Evolutionary conservation across 2,797 vertebrate species (phyloP).

Genomic region (Typhlichthys subterraneus): DNA sequence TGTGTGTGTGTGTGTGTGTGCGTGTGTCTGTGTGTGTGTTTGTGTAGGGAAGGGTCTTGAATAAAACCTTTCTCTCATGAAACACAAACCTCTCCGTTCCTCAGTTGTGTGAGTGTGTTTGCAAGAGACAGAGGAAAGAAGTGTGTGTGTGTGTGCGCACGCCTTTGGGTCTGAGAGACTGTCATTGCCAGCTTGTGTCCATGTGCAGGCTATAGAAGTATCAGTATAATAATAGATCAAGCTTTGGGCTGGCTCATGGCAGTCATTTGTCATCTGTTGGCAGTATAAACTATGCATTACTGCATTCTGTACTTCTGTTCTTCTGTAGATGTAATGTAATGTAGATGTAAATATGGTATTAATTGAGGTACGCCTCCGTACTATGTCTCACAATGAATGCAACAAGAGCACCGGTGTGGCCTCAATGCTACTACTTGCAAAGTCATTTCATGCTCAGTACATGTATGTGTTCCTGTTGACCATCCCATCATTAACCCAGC

Average conservation of each 20-base stretch:
- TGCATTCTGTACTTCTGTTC: not conserved
- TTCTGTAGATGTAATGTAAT: not conserved
- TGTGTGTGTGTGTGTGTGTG: not conserved
- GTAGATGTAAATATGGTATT: no score
- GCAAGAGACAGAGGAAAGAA: constrained; percentile 1
- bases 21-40: not conserved
- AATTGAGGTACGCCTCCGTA: no score
- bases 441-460: constrained; percentile 74
- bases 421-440: constrained; percentile 76
- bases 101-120: constrained; percentile 7
- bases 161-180: constrained; percentile 41
- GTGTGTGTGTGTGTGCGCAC: constrained; percentile 1
- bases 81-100: constrained; percentile 49
- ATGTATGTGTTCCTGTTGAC: constrained; percentile 75
- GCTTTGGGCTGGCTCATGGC: constrained; percentile 65
- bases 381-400: not conserved
- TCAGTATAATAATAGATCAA: constrained; percentile 60
- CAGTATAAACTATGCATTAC: not conserved
- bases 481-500: constrained; percentile 78
- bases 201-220: constrained; percentile 47
- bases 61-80: constrained; percentile 36
- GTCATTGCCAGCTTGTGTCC: constrained; percentile 67
- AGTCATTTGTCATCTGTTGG: constrained; percentile 64
- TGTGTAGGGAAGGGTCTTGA: constrained; percentile 13
- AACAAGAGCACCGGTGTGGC: not conserved